Percentiles rank a stretch among this genome's conserved stretches.
These are phyloP conservation scores for Gnathonemus longibarbis DNA, from an alignment of 2,113 vertebrate genomes.

Conservation along the genomic window DNA sequence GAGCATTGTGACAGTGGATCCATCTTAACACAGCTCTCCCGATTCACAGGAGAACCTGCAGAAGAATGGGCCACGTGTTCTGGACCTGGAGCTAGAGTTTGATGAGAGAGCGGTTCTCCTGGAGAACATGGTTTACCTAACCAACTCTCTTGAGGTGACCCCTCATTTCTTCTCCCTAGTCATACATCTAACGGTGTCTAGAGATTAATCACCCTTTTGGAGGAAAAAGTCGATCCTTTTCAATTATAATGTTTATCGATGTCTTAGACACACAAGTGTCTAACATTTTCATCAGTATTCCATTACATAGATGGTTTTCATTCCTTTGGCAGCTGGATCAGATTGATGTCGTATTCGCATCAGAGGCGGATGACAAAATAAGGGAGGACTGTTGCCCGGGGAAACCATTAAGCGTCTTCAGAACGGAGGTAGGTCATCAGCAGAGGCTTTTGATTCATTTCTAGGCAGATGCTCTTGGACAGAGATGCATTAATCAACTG, in stretches of 20 bases:
- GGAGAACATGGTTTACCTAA: slow-evolving; percentile 91
- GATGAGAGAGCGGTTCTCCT: slow-evolving; percentile 81
- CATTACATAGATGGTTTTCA: neutral
- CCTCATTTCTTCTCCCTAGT: neutral
- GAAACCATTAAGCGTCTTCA: slow-evolving; percentile 82
- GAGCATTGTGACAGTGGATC: neutral
- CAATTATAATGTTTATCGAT: neutral
- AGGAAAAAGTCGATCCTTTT: neutral
- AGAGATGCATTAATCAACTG: neutral
- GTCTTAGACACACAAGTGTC: neutral
- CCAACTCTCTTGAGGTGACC: slow-evolving; percentile 86
- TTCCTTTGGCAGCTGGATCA: slow-evolving; percentile 72
- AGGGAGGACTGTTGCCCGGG: slow-evolving; percentile 95
- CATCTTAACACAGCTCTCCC: neutral
- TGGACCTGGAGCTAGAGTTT: slow-evolving; percentile 90
- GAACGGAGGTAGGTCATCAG: slow-evolving; percentile 73
- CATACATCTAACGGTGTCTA: neutral
- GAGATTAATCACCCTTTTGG: neutral
- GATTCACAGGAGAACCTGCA: slow-evolving; percentile 80
- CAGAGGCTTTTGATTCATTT: neutral
- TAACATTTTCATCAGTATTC: neutral
- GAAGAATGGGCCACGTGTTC: slow-evolving; percentile 77
- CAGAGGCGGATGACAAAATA: slow-evolving; percentile 91
- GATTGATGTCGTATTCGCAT: slow-evolving; percentile 85
- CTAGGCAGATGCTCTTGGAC: neutral